Evolutionary conservation across 1,140 invertebrate genomes (phyloP).

Genomic region (Octopus sinensis): DNA sequence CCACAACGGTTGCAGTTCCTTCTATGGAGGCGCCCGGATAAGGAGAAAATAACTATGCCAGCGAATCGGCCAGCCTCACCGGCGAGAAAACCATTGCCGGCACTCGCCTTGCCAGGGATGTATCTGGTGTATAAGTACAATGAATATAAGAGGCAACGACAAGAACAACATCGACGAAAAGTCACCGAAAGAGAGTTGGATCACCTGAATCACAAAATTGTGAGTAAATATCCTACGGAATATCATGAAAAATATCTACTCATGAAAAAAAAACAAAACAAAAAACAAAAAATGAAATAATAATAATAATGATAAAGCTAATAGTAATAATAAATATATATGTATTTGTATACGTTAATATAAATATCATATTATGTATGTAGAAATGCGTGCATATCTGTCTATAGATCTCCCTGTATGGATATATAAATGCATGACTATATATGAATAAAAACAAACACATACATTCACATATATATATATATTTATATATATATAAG

Average conservation of each 20-base stretch:
- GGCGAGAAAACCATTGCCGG: constrained; percentile 76
- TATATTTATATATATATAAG: background rate
- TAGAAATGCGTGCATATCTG: background rate
- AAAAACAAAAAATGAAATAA: too few relatives aligned
- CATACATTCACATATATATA: background rate
- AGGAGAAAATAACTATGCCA: constrained; percentile 28
- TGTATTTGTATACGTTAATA: background rate
- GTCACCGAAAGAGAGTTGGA: constrained; percentile 80
- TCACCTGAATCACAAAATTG: constrained; percentile 85
- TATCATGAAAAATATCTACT: background rate
- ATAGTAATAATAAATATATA: background rate
- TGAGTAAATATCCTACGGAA: constrained; percentile 63
- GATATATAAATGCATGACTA: background rate
- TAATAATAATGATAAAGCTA: too few relatives aligned
- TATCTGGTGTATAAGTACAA: constrained; percentile 87
- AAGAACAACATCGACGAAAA: constrained; percentile 73
- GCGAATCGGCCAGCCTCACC: constrained; percentile 30
- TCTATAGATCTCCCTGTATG: background rate
- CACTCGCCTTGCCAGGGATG: constrained; percentile 79
- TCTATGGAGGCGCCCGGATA: constrained; percentile 24
- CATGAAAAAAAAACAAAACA: too few relatives aligned
- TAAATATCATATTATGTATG: background rate
- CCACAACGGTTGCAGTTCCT: background rate
- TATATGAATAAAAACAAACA: background rate
- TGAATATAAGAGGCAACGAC: constrained; percentile 78